phyloP scores from a whole-genome alignment of 2,113 vertebrate genomes.

The Micromys minutus region DNA sequence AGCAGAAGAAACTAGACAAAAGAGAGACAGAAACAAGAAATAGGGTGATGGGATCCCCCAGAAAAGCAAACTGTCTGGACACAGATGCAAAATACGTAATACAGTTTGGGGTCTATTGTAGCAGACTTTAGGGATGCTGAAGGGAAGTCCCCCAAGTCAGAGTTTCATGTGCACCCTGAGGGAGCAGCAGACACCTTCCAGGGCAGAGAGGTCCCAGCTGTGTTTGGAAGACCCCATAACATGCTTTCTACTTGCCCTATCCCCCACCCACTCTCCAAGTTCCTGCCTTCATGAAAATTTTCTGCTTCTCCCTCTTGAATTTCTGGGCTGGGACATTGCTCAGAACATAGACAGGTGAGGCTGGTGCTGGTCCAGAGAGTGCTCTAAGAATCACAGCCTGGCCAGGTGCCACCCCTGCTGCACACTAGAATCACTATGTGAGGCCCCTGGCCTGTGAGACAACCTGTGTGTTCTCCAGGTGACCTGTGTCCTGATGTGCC shows the following conservation, averaged over 20 bases:
- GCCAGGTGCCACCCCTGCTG: too few relatives aligned
- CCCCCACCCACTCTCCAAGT: rapidly evolving
- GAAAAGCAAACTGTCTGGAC: neutral
- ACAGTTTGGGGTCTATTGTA: neutral
- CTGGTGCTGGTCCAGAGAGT: neutral
- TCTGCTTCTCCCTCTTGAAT: neutral
- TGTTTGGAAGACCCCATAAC: neutral
- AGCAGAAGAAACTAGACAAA: neutral
- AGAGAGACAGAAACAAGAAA: neutral
- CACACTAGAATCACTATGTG: neutral
- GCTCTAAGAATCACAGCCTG: neutral
- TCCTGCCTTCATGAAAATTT: neutral
- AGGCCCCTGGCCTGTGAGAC: neutral
- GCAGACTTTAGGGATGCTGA: neutral
- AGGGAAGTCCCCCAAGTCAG: neutral
- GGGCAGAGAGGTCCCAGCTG: neutral
- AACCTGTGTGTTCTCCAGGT: rapidly evolving
- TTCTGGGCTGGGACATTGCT: neutral
- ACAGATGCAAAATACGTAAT: neutral
- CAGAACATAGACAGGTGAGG: neutral
- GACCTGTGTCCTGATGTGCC: neutral
- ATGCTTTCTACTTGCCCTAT: neutral
- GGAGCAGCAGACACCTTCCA: neutral
- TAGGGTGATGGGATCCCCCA: neutral
- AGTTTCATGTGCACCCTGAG: neutral